These are phyloP conservation scores for Drosophila erecta DNA, from an alignment of 1,140 invertebrate species.

Conservation along the genomic window DNA sequence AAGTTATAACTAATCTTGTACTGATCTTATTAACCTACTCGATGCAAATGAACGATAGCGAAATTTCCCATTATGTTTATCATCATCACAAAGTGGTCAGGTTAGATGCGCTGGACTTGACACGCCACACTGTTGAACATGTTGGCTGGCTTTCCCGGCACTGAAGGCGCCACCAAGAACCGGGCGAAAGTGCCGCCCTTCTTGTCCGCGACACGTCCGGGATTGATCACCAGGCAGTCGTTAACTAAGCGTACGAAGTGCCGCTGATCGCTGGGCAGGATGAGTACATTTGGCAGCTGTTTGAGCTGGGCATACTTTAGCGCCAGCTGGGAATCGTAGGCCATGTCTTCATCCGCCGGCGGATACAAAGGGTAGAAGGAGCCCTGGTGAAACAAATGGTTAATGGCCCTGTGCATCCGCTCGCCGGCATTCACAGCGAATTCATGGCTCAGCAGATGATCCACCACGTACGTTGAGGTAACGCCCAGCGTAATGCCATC, in stretches of 20 bases:
- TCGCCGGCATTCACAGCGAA: conserved; percentile 87
- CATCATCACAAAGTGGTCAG: neutral
- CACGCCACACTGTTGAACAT: conserved; percentile 77
- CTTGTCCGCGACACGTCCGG: conserved; percentile 90
- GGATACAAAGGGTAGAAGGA: conserved; percentile 94
- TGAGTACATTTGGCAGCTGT: conserved; percentile 91
- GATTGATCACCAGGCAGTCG: conserved; percentile 93
- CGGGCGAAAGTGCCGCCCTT: conserved; percentile 88
- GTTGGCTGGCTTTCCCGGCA: conserved; percentile 48
- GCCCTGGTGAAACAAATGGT: conserved; percentile 91
- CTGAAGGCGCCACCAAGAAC: conserved; percentile 78
- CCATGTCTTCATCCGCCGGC: conserved; percentile 87
- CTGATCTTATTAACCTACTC: neutral
- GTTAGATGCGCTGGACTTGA: conserved; percentile 67
- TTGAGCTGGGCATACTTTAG: conserved; percentile 88
- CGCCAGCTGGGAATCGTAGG: conserved; percentile 89
- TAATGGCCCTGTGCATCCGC: conserved; percentile 89
- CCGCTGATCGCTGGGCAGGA: conserved; percentile 93
- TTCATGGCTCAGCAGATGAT: conserved; percentile 92
- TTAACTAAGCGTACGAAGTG: conserved; percentile 89
- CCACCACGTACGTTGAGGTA: conserved; percentile 92
- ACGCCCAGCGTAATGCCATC: conserved; percentile 91
- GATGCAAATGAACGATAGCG: neutral
- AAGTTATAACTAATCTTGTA: neutral
- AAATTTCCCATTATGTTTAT: neutral